A percentile compares a stretch with the other conserved stretches of the same genome.
phyloP scores from a whole-genome alignment of 2,888 invertebrate species.

The Acronicta alni region DNA sequence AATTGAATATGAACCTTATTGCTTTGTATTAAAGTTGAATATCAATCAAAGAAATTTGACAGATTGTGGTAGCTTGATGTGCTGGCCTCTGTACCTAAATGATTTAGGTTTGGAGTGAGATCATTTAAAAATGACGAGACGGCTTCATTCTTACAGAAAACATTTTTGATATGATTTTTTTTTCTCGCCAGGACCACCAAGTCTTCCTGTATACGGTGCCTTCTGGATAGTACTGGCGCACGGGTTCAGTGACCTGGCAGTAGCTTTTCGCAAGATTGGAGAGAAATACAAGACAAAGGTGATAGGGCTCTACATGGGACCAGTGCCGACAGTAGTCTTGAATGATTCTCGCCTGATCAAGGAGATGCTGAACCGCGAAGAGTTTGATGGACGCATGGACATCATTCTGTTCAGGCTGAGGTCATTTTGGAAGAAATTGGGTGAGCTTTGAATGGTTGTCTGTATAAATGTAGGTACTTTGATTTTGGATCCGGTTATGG shows the following conservation, averaged over 20 bases:
- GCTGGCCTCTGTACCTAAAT: too few relatives aligned
- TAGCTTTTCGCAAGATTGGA: constrained; percentile 83
- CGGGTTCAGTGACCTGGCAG: constrained; percentile 85
- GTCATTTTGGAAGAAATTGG: constrained; percentile 87
- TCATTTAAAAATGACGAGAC: too few relatives aligned
- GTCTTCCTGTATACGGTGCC: constrained; percentile 90
- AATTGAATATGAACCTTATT: too few relatives aligned
- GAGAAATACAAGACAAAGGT: constrained; percentile 90
- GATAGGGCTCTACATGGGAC: constrained; percentile 89
- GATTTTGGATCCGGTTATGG: not conserved
- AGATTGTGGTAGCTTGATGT: too few relatives aligned
- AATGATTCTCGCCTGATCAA: constrained; percentile 88
- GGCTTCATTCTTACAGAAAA: too few relatives aligned
- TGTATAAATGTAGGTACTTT: too few relatives aligned
- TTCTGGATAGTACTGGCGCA: constrained; percentile 89
- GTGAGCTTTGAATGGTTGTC: constrained; percentile 65
- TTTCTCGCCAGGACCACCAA: constrained; percentile 87
- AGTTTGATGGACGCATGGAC: constrained; percentile 90
- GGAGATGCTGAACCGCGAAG: constrained; percentile 89
- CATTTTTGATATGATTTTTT: not conserved
- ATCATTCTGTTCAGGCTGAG: constrained; percentile 83
- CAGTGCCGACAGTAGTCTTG: constrained; percentile 82
- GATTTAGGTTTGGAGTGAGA: too few relatives aligned
- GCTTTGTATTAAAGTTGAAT: too few relatives aligned
- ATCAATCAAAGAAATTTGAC: too few relatives aligned